Evolutionary conservation across 2,113 vertebrate species (phyloP).

Genomic region (Neodon shergylaensis): DNA sequence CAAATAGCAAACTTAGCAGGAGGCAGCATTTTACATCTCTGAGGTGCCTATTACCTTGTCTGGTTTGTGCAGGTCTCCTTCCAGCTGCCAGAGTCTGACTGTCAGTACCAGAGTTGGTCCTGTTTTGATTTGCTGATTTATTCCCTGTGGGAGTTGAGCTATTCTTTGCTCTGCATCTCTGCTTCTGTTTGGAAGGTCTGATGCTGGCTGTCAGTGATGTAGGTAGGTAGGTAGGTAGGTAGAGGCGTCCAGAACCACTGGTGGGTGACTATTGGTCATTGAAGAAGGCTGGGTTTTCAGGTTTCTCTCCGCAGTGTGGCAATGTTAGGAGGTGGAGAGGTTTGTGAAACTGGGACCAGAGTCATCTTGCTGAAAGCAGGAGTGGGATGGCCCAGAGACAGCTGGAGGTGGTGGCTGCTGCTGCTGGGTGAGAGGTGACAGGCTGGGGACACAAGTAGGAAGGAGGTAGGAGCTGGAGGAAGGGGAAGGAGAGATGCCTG

Average conservation of each 20-base stretch:
- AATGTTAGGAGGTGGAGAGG: not conserved
- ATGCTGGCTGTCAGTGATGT: not conserved
- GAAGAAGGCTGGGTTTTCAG: not conserved
- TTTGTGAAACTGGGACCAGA: not conserved
- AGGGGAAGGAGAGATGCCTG: not conserved
- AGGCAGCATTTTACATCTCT: rapidly evolving
- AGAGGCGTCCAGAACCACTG: not conserved
- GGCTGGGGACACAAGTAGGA: not conserved
- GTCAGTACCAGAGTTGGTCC: not conserved
- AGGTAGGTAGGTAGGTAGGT: no score
- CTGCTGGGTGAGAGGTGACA: not conserved
- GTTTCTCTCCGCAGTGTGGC: not conserved
- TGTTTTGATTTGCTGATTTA: not conserved
- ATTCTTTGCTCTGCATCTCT: not conserved
- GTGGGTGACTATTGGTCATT: no score
- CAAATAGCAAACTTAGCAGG: not conserved
- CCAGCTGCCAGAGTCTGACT: rapidly evolving
- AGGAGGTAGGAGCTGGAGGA: not conserved
- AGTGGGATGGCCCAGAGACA: not conserved
- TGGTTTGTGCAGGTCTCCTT: not conserved
- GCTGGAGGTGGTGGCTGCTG: not conserved
- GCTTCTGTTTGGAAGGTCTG: not conserved
- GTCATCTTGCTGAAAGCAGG: not conserved
- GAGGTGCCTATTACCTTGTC: not conserved
- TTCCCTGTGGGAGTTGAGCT: not conserved